phyloP scores from a whole-genome alignment of 2,797 vertebrate species.

The Bradypodion ventrale region DNA sequence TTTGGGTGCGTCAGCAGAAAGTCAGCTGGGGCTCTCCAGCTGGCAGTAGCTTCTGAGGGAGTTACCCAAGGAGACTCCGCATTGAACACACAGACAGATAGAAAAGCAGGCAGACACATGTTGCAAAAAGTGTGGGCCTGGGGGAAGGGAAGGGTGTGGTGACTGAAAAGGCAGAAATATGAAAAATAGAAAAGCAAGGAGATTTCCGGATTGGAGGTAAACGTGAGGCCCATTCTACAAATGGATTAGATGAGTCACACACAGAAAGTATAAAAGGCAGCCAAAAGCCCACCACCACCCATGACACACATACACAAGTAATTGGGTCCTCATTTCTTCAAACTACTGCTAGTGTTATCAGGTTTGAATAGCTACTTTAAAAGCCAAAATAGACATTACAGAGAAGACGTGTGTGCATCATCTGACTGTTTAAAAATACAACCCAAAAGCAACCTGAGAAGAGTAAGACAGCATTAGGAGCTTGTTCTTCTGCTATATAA shows the following conservation, averaged over 20 bases:
- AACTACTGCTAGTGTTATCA: background rate
- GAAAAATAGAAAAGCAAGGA: conserved; percentile 14
- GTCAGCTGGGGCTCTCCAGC: conserved; percentile 57
- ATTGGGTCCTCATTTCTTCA: background rate
- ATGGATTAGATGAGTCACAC: conserved; percentile 20
- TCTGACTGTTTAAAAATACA: no score
- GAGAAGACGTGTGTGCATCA: background rate
- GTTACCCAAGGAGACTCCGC: background rate
- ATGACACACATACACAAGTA: no score
- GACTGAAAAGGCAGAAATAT: background rate
- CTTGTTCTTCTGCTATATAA: fast-evolving
- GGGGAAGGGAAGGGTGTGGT: background rate
- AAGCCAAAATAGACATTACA: background rate
- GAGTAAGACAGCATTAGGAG: background rate
- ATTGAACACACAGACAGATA: background rate
- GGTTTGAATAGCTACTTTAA: background rate
- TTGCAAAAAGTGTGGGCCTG: no score
- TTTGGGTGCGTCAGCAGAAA: conserved; percentile 65
- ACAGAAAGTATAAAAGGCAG: background rate
- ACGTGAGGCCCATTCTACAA: conserved; percentile 11
- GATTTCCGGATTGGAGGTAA: background rate
- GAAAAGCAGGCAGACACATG: no score
- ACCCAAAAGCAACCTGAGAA: background rate
- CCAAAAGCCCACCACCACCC: background rate
- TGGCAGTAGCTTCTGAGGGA: conserved; percentile 23